These are phyloP conservation scores for Drosophila tripunctata DNA, from an alignment of 2,888 invertebrate genomes.

Conservation along the genomic window DNA sequence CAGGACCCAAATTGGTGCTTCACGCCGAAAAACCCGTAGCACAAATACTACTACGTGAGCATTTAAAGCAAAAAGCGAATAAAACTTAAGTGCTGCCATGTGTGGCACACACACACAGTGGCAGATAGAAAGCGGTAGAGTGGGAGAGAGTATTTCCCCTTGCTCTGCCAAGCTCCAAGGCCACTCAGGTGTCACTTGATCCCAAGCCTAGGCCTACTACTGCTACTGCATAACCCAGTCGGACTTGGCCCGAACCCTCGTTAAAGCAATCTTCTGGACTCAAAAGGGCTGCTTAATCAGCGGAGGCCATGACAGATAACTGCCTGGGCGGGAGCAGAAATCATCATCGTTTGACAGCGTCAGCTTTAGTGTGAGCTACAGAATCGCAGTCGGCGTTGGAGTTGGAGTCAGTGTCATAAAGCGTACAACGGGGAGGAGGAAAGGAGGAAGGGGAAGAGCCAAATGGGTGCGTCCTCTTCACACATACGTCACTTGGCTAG, in stretches of 20 bases:
- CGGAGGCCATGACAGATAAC: conserved; percentile 52
- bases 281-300: conserved; percentile 30
- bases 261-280: conserved; percentile 55
- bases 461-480: conserved; percentile 24
- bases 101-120: conserved; percentile 26
- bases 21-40: conserved; percentile 20
- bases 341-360: conserved; percentile 59
- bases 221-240: not conserved
- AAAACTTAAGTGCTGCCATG: conserved; percentile 70
- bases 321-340: conserved; percentile 45
- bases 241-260: conserved; percentile 37
- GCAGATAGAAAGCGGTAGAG: not conserved
- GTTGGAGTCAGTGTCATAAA: conserved; percentile 44
- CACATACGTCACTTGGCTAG: conserved; percentile 53
- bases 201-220: conserved; percentile 1
- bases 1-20: conserved; percentile 58
- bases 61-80: conserved; percentile 68
- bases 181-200: conserved; percentile 63
- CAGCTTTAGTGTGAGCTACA: conserved; percentile 30
- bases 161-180: conserved; percentile 1
- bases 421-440: too few species aligned
- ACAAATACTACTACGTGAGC: conserved; percentile 67
- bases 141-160: not conserved
- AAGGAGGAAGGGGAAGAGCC: not conserved
- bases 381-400: not conserved